These are phyloP conservation scores for Phytoseiulus persimilis DNA, from an alignment of 2,888 invertebrate species.

Conservation along the genomic window DNA sequence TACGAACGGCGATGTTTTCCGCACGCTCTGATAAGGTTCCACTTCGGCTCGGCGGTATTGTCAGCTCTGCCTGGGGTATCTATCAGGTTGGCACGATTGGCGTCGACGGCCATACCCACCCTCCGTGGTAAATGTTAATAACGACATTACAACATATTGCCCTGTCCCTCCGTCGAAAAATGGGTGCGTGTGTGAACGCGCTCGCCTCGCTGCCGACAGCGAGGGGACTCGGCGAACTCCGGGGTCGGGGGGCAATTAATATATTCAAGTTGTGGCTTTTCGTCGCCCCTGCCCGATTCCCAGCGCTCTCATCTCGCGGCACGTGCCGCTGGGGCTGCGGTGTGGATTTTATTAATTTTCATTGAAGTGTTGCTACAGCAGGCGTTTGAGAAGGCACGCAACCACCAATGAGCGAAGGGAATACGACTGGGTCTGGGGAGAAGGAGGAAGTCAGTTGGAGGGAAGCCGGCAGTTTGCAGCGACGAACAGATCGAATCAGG, in stretches of 20 bases:
- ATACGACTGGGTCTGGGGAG: neutral
- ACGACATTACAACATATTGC: slow-evolving; percentile 39
- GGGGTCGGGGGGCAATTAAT: slow-evolving; percentile 31
- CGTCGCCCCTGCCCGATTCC: slow-evolving; percentile 9
- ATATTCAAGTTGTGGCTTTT: slow-evolving; percentile 39
- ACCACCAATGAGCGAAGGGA: neutral
- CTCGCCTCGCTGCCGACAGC: neutral
- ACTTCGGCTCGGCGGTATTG: neutral
- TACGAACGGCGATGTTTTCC: too few relatives aligned
- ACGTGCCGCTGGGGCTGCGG: slow-evolving; percentile 6
- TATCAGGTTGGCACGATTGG: neutral
- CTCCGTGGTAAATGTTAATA: slow-evolving; percentile 32
- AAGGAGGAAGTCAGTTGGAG: neutral
- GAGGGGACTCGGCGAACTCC: neutral
- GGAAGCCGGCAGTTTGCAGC: neutral
- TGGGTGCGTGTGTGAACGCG: neutral
- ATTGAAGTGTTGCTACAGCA: slow-evolving; percentile 28
- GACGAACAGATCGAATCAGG: neutral
- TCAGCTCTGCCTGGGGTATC: neutral
- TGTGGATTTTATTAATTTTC: slow-evolving; percentile 39
- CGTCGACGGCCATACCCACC: neutral
- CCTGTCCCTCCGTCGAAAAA: slow-evolving; percentile 17
- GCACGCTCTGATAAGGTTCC: neutral
- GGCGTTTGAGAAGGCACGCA: neutral
- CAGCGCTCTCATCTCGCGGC: neutral